Conservation (phyloP, 92 coral and sea anemone genomes). For the Heliopora coerulea region DNA sequence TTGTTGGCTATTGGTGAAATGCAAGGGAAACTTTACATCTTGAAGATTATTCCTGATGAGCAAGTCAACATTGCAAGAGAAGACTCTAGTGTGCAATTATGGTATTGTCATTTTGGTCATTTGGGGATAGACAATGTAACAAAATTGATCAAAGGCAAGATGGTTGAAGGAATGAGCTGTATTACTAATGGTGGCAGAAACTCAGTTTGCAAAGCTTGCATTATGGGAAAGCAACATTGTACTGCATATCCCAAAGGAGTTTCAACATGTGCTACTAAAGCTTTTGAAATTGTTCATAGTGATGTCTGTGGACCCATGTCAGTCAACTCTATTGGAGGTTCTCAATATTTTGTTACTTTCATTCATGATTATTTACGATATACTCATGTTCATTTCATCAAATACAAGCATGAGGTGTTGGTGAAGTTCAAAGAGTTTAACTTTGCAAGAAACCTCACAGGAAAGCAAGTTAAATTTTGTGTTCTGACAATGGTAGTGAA, state of each 20-base stretch:
- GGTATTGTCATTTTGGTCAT: constrained; percentile 50
- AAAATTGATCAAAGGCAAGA: constrained; percentile 29
- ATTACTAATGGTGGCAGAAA: constrained; percentile 7
- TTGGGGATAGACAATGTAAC: too few species aligned
- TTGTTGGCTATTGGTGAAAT: constrained; percentile 1
- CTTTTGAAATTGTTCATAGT: constrained; percentile 41
- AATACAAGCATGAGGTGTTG: constrained; percentile 38
- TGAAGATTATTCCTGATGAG: constrained; percentile 15
- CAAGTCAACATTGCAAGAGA: constrained; percentile 40
- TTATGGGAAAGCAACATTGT: constrained; percentile 39
- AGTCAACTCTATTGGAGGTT: constrained; percentile 47
- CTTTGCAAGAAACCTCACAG: constrained; percentile 23
- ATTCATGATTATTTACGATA: constrained; percentile 40
- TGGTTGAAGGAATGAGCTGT: constrained; percentile 36
- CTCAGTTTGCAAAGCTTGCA: constrained; percentile 30
- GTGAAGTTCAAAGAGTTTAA: constrained; percentile 49
- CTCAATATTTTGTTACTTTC: constrained; percentile 43
- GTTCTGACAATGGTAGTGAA: constrained; percentile 49
- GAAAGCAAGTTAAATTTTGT: constrained; percentile 34
- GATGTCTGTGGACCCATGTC: constrained; percentile 52
- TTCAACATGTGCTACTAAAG: constrained; percentile 32
- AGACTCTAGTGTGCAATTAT: constrained; percentile 30
- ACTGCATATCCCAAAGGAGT: constrained; percentile 34
- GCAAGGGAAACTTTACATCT: too few species aligned
- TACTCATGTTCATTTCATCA: constrained; percentile 46